Percentiles rank a stretch among this genome's conserved stretches.
These are phyloP conservation scores for Clarias fuscus DNA, from an alignment of 2,797 vertebrate genomes.

Conservation along the genomic window DNA sequence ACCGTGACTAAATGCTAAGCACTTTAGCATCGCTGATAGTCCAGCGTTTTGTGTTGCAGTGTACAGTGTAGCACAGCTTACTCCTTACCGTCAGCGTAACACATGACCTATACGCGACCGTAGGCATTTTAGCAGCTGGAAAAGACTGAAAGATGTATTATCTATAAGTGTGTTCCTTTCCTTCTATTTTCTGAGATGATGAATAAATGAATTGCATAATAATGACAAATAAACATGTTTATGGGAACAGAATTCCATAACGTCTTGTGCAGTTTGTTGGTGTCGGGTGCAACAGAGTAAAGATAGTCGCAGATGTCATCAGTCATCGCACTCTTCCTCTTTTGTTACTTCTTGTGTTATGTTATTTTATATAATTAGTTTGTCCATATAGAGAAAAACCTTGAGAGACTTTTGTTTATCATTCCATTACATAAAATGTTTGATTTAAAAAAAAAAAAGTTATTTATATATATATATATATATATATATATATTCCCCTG, in stretches of 20 bases:
- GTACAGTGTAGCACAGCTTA: constrained; percentile 63
- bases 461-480: no score
- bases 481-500: background rate
- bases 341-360: background rate
- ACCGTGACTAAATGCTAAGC: constrained; percentile 42
- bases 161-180: constrained; percentile 62
- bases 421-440: background rate
- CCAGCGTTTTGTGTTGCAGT: constrained; percentile 62
- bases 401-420: background rate
- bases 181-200: constrained; percentile 70
- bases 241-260: constrained; percentile 62
- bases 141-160: constrained; percentile 52
- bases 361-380: background rate
- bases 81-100: constrained; percentile 56
- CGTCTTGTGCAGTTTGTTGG: constrained; percentile 20
- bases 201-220: constrained; percentile 42
- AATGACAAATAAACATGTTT: constrained; percentile 69
- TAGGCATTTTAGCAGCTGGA: constrained; percentile 49
- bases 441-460: background rate
- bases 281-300: background rate
- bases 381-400: background rate
- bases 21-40: constrained; percentile 64
- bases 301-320: background rate
- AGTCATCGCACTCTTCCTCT: no score
- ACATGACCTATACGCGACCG: constrained; percentile 52